Evolutionary conservation across 2,888 invertebrate species (phyloP), one percentile per base, ranked within the genome.

Genomic region (Argyra leucocephala): DNA sequence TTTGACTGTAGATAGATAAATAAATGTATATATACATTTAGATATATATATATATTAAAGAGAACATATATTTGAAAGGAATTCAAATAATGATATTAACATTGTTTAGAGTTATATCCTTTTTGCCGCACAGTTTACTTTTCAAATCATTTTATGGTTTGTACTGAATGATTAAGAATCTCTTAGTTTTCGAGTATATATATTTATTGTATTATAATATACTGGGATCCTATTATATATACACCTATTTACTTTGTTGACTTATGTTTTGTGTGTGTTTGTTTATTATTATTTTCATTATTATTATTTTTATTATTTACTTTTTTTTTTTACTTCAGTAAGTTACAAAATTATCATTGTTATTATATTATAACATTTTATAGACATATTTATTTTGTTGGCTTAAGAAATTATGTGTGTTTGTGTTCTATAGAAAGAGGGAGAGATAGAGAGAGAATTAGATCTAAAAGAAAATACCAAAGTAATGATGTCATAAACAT

Each of bases 401-500:
- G n/a, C n/a, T n/a, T n/a, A n/a, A n/a, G n/a, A 31, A 31, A 4
- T 31, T 31, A 10, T 31, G 7, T 31, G 7, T 31, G 31, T 31
- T 31, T 6, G 7, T 31, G 31, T 31, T 31, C n/a, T n/a, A n/a
- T n/a, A n/a, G n/a, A n/a, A 31, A 31, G 31, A 6, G 7, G 31
- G 7, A 31, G 31, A 31, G 18, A 15, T 48, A 18, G 18, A 48
- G 18, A 3, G 18, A n/a, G 15, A 31, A 31, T 10, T 10, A 37
- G 6, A 15, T 37, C 5, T 12, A 18, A 48, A 48, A 15, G 18
- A 48, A 48, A 48, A 48, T 48, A 48, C 15, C 48, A 48, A n/a
- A 48, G 48, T 48, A 48, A 48, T 48, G 48, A 48, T 48, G 48
- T 48, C 48, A 48, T 48, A 48, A 48, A 48, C 48, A 48, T 48